Conservation (phyloP, 2,113 vertebrate genomes). For the Alethe castanea region DNA sequence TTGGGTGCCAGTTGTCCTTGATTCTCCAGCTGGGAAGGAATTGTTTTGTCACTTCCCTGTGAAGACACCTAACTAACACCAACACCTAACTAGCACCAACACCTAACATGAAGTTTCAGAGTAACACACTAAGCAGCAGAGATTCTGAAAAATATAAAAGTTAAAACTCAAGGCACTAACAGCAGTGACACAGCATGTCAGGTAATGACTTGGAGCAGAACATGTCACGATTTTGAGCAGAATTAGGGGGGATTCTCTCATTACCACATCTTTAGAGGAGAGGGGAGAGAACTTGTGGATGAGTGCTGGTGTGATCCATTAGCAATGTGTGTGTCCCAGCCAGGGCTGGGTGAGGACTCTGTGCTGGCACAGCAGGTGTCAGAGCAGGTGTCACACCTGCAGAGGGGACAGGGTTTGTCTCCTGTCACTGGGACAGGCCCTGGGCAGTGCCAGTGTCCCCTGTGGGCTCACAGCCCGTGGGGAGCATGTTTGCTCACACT, state of each 20-base stretch:
- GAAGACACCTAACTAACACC: no score
- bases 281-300: background rate
- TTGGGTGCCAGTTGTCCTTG: no score
- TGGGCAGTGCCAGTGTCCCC: fast-evolving
- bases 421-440: no score
- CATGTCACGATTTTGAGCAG: no score
- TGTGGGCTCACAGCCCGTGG: fast-evolving
- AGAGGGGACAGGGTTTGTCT: background rate
- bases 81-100: no score
- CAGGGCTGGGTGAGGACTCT: background rate
- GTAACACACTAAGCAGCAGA: no score
- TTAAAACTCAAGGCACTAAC: no score
- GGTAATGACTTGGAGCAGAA: background rate
- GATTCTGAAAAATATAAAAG: no score
- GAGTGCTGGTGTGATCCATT: background rate
- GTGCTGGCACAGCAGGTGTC: background rate
- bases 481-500: fast-evolving
- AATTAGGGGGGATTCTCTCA: background rate
- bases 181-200: fast-evolving
- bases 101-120: no score
- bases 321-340: background rate
- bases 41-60: no score
- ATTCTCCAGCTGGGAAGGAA: no score
- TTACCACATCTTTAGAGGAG: background rate
- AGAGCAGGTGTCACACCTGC: background rate